Percentiles rank a stretch among this genome's conserved stretches.
These are phyloP conservation scores for Saxidomus purpurata DNA, from an alignment of 1,140 invertebrate genomes.

Conservation along the genomic window DNA sequence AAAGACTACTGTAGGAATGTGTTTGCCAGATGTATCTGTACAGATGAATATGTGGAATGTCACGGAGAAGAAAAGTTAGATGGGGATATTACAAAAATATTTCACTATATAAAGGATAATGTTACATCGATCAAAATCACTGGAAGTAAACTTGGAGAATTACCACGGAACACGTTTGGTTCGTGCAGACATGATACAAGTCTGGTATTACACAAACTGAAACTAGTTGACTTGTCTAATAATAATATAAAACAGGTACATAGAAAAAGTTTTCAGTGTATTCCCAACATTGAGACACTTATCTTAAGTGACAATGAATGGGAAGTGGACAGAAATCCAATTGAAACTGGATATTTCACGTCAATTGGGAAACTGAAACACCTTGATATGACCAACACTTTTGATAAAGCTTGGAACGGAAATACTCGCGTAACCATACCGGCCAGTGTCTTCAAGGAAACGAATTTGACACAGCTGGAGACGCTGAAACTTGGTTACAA, in stretches of 20 bases:
- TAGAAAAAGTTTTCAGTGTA: slow-evolving; percentile 67
- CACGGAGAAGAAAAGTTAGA: slow-evolving; percentile 36
- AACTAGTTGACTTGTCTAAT: slow-evolving; percentile 62
- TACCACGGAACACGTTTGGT: slow-evolving; percentile 56
- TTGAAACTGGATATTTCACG: slow-evolving; percentile 57
- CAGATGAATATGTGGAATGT: slow-evolving; percentile 39
- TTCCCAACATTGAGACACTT: slow-evolving; percentile 55
- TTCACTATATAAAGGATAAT: slow-evolving; percentile 41
- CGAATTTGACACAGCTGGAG: slow-evolving; percentile 43
- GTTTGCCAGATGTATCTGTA: slow-evolving; percentile 49
- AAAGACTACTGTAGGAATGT: slow-evolving; percentile 8
- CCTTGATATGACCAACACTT: slow-evolving; percentile 54
- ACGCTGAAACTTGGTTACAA: slow-evolving; percentile 60
- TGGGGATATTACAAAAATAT: slow-evolving; percentile 45
- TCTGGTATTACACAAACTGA: slow-evolving; percentile 8
- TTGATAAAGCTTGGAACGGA: slow-evolving; percentile 46
- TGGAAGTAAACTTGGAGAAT: slow-evolving; percentile 34
- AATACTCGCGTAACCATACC: slow-evolving; percentile 41
- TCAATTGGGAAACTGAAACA: slow-evolving; percentile 16
- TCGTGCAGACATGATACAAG: slow-evolving; percentile 24
- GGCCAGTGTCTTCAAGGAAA: slow-evolving; percentile 52
- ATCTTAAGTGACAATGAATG: slow-evolving; percentile 66
- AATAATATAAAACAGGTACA: slow-evolving; percentile 63
- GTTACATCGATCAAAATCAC: slow-evolving; percentile 50
- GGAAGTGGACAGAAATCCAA: slow-evolving; percentile 15